Base-by-base conservation (phyloP, 2,113 vertebrate genomes). In the Triplophysa rosa region DNA sequence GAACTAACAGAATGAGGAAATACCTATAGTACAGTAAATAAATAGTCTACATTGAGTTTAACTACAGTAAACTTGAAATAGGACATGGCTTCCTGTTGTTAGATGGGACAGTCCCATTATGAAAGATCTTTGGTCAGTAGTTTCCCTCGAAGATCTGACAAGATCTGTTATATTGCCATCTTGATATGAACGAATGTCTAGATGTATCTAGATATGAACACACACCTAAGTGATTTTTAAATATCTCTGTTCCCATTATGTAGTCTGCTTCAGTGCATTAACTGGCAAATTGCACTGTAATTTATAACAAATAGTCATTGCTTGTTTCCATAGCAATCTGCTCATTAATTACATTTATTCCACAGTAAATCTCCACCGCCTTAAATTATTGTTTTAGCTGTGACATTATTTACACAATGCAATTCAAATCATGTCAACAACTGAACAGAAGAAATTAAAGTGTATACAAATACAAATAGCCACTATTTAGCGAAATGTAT, bases 371-470 rank as follows among this genome's bases (percentile, higher is more conserved):
- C 42, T 83, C 59, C 37, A 68, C 67, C 33, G 59, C 58, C 59
- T 66, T 78, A 40, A 72, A 75, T 69, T 49, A 69, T 75, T 75
- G 78, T 75, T 65, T 59, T 68, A 42, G 42, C 42, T 23, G 63
- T 45, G 29, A 67, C 52, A 65, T 75, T 79, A 70, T 70, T 80
- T 80, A 49, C 73, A 79, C 24, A 61, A 59, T 79, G 47, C 45
- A 37, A 40, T 52, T 64, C 58, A 76, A 49, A 47, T 69, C 13
- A 21, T 70, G 67, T 67, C 68, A 64, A 65, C 66, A 64, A 58
- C 37, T 65, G 52, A 63, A 66, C 23, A 75, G 64, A 65, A 19
- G 10, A 77, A 70, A n/a, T 65, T 78, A n/a, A 77, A 54, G 56
- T 66, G 37, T 47, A 65, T 49, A 47, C 24, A 42, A 29, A 64